Evolutionary conservation across 1,140 invertebrate genomes (phyloP).

Genomic region (Dendroctonus ponderosae): DNA sequence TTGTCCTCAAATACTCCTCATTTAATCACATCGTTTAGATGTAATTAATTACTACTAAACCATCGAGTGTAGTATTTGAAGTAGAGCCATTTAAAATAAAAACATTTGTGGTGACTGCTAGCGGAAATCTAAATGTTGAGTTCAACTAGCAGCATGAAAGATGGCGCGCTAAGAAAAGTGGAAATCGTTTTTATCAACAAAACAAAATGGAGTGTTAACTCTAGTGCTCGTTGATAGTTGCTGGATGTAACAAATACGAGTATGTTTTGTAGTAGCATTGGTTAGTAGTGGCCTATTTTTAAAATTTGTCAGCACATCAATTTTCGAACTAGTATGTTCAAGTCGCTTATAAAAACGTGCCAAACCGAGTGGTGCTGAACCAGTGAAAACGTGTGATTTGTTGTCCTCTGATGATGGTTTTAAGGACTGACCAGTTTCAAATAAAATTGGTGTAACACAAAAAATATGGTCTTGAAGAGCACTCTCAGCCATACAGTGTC

Average conservation of each 20-base stretch:
- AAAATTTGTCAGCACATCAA: neutral
- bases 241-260: slow-evolving; percentile 12
- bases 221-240: slow-evolving; percentile 2
- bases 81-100: no score
- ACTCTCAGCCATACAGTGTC: neutral
- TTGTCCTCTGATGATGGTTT: neutral
- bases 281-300: slow-evolving; percentile 19
- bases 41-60: no score
- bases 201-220: slow-evolving; percentile 25
- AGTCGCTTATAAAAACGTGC: neutral
- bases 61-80: no score
- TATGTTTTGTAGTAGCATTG: neutral
- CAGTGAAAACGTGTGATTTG: neutral
- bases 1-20: no score
- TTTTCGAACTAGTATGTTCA: neutral
- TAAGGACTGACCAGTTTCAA: neutral
- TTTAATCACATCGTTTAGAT: no score
- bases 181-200: slow-evolving; percentile 23
- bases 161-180: slow-evolving; percentile 6
- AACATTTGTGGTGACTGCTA: no score
- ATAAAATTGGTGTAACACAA: slow-evolving; percentile 10
- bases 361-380: neutral
- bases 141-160: neutral
- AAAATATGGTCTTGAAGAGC: slow-evolving; percentile 5
- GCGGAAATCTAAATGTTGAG: no score